phyloP scores from a whole-genome alignment of 1,140 invertebrate species.

The Pseudomyrmex flavicornis region DNA sequence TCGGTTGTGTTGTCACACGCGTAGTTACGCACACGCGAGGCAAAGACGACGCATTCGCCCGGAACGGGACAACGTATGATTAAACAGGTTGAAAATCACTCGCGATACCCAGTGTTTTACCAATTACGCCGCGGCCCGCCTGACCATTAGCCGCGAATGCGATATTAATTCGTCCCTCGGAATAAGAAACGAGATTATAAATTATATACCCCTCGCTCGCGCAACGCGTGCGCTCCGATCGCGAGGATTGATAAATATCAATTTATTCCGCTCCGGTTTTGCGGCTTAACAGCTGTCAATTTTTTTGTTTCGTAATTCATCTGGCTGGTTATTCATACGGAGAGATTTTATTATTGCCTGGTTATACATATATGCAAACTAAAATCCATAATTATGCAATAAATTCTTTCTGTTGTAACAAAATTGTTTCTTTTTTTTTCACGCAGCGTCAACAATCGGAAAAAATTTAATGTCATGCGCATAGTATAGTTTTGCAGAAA shows the following conservation, averaged over 20 bases:
- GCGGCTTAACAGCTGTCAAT: neutral
- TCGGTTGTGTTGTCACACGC: neutral
- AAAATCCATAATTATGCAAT: no score
- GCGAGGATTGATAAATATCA: conserved; percentile 20
- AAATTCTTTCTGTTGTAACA: no score
- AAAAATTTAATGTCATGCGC: no score
- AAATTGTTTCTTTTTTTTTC: no score
- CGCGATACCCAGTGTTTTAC: conserved; percentile 33
- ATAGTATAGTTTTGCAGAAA: no score
- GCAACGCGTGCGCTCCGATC: neutral
- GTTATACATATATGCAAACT: no score
- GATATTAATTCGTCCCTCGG: conserved; percentile 29
- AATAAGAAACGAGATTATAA: conserved; percentile 50
- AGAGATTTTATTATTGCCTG: no score
- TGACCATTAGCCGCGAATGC: neutral
- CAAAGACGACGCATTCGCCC: neutral
- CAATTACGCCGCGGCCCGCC: conserved; percentile 39
- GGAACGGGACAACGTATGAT: conserved; percentile 20
- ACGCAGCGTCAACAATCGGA: no score
- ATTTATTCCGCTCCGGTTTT: conserved; percentile 8
- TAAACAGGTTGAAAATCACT: conserved; percentile 47
- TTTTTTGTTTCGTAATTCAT: neutral
- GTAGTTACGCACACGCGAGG: conserved; percentile 29
- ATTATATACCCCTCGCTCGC: conserved; percentile 2
- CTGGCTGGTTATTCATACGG: no score